Conservation (phyloP, 92 coral and sea anemone genomes). For the Hydrozoanthus gracilis region DNA sequence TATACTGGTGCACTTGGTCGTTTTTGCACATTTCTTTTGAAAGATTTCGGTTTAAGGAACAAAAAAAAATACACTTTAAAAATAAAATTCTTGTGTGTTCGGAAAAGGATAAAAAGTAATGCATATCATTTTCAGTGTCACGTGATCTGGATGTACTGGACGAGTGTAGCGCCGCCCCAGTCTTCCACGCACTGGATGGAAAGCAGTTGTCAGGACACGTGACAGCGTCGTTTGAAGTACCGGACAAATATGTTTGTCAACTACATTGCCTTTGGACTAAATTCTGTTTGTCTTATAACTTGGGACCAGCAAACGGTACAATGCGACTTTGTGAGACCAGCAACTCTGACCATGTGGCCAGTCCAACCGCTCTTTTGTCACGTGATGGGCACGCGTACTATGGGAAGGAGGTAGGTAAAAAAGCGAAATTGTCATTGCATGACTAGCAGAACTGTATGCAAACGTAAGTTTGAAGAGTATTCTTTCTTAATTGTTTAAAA, state of each 20-base stretch:
- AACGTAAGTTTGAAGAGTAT: no score
- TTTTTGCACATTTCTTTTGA: no score
- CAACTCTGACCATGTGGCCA: not conserved
- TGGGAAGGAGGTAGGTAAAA: slow-evolving; percentile 8
- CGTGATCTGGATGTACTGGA: not conserved
- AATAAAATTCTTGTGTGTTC: no score
- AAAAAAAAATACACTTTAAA: no score
- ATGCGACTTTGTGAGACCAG: slow-evolving; percentile 10
- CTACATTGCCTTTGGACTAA: not conserved
- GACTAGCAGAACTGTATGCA: no score
- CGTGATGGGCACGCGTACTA: slow-evolving; percentile 2
- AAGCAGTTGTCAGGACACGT: slow-evolving; percentile 8
- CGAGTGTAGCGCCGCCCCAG: not conserved
- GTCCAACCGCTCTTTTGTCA: not conserved
- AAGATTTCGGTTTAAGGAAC: no score
- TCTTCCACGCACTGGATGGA: not conserved
- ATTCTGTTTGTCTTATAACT: slow-evolving; percentile 15
- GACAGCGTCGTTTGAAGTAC: not conserved
- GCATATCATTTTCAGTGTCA: no score
- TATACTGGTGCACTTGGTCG: no score
- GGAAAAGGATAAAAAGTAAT: no score
- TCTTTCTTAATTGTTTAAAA: no score
- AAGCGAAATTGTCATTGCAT: no score
- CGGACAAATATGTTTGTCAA: not conserved
- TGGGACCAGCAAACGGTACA: slow-evolving; percentile 9